Conservation (phyloP, 2,888 invertebrate genomes). For the Ceraclea dissimilis region DNA sequence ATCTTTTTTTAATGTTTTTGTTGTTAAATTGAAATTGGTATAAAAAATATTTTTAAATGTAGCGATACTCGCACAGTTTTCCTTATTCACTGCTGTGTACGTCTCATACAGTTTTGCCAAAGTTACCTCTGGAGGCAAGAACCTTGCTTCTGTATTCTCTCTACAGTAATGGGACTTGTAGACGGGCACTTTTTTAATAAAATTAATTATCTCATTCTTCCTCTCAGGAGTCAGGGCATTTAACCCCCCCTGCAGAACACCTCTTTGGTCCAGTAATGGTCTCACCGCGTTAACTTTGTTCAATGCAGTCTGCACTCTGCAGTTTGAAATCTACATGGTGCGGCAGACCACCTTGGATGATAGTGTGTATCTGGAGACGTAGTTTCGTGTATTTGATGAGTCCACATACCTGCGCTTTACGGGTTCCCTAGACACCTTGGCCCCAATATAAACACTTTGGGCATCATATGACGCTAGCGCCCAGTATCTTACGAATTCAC, state of each 20-base stretch:
- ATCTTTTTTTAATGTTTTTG: not conserved
- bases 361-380: not conserved
- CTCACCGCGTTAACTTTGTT: not conserved
- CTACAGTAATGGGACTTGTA: constrained; percentile 2
- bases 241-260: not conserved
- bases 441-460: not conserved
- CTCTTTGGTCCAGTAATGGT: not conserved
- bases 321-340: not conserved
- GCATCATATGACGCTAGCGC: not conserved
- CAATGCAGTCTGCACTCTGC: constrained; percentile 2
- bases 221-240: not conserved
- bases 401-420: not conserved
- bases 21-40: not conserved
- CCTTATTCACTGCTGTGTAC: not conserved
- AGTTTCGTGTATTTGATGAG: not conserved
- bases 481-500: not conserved
- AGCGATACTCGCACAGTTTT: not conserved
- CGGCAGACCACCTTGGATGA: not conserved
- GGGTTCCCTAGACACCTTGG: not conserved
- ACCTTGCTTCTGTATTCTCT: not conserved
- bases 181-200: not conserved
- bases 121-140: constrained; percentile 3
- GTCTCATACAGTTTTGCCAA: not conserved
- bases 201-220: not conserved
- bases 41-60: not conserved